These are phyloP conservation scores for Carposina sasakii DNA, from an alignment of 1,140 invertebrate species.

Conservation along the genomic window DNA sequence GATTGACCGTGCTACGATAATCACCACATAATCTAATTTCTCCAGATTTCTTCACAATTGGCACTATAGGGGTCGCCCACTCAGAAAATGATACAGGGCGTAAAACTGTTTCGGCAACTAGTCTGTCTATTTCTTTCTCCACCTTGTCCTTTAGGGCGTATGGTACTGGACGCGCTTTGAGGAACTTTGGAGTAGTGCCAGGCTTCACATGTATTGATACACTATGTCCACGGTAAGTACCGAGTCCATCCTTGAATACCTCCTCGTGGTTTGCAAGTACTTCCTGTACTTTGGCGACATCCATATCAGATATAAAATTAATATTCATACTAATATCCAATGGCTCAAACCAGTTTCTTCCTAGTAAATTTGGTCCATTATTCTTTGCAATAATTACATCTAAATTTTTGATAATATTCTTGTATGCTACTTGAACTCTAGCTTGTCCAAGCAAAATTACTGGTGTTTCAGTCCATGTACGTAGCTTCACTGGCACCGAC, in stretches of 20 bases:
- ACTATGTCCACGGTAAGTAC: no score
- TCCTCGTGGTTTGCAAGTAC: constrained; percentile 19
- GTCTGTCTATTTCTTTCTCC: constrained; percentile 49
- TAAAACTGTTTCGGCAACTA: constrained; percentile 36
- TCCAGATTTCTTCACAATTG: constrained; percentile 67
- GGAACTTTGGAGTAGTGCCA: constrained; percentile 20
- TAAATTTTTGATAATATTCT: constrained; percentile 10
- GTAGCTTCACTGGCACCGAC: not conserved
- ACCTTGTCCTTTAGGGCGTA: constrained; percentile 51
- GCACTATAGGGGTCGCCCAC: constrained; percentile 64
- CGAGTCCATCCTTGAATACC: no score
- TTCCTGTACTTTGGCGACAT: not conserved
- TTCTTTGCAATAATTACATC: constrained; percentile 23
- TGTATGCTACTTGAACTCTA: constrained; percentile 17
- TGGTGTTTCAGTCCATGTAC: constrained; percentile 15
- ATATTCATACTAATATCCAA: constrained; percentile 23
- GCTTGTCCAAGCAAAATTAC: constrained; percentile 15
- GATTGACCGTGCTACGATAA: no score
- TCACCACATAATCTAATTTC: no score
- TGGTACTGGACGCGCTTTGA: constrained; percentile 43
- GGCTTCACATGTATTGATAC: no score
- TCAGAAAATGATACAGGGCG: constrained; percentile 27
- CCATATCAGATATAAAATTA: constrained; percentile 15
- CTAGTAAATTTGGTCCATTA: constrained; percentile 21
- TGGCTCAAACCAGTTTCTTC: constrained; percentile 21